A percentile compares a stretch with the other conserved stretches of the same genome.
Evolutionary conservation across 2,113 vertebrate species (phyloP).

Genomic region (Alligator mississippiensis): DNA sequence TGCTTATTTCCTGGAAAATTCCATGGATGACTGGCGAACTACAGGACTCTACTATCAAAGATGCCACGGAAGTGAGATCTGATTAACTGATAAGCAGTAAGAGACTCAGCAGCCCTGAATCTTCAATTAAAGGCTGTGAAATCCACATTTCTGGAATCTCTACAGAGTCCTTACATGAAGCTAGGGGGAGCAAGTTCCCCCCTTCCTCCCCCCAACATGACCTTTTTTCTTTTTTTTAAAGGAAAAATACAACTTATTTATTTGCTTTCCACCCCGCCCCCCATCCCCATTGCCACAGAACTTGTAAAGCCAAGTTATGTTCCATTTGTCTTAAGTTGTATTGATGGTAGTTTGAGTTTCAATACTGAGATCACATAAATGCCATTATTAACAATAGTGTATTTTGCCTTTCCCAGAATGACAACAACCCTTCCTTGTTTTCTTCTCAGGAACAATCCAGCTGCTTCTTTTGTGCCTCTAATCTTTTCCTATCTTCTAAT

Average conservation of each 20-base stretch:
- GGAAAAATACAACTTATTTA: neutral
- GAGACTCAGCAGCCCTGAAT: neutral
- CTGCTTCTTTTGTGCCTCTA: neutral
- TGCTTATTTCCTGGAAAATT: neutral
- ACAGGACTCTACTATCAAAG: neutral
- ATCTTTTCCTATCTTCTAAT: neutral
- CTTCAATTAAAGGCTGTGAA: neutral
- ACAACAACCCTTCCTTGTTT: neutral
- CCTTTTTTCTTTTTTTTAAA: neutral
- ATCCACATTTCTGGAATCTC: neutral
- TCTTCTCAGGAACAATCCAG: neutral
- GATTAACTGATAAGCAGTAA: neutral
- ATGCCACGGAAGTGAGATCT: neutral
- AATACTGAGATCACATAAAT: neutral
- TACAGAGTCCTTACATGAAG: neutral
- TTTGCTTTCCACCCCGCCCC: neutral
- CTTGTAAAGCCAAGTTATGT: neutral
- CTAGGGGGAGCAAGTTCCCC: neutral
- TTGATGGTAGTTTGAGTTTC: neutral
- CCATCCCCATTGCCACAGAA: fast-evolving
- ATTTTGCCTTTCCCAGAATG: neutral
- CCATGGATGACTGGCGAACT: neutral
- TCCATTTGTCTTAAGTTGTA: neutral
- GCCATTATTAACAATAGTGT: fast-evolving
- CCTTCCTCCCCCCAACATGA: neutral